These are phyloP conservation scores for Aeoliscus strigatus DNA, from an alignment of 2,797 vertebrate species.

Conservation along the genomic window DNA sequence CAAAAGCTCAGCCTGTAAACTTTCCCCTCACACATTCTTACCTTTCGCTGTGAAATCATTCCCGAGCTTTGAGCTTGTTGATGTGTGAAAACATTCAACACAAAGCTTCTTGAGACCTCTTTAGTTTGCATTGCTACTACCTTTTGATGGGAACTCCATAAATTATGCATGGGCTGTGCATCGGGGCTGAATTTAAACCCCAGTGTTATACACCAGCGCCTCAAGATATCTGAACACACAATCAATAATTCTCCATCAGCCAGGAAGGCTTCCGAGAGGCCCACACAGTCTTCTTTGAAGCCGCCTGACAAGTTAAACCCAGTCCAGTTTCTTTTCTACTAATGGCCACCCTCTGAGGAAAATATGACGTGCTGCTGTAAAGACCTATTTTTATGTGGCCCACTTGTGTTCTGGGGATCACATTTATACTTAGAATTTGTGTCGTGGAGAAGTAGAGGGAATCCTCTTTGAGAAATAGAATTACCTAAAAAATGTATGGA, in stretches of 20 bases:
- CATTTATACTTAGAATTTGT: slow-evolving; percentile 34
- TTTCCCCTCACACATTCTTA: slow-evolving; percentile 36
- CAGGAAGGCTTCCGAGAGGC: slow-evolving; percentile 63
- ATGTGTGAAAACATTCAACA: slow-evolving; percentile 73
- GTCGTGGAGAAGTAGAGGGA: slow-evolving; percentile 12
- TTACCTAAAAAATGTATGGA: no score
- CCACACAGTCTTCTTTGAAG: slow-evolving; percentile 75
- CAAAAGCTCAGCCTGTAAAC: slow-evolving; percentile 24
- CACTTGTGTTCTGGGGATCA: slow-evolving; percentile 43
- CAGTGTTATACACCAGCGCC: slow-evolving; percentile 73
- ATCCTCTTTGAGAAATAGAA: slow-evolving; percentile 49
- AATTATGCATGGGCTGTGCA: slow-evolving; percentile 75
- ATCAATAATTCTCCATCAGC: slow-evolving; percentile 79
- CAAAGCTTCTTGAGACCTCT: slow-evolving; percentile 68
- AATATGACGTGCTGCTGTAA: slow-evolving; percentile 50
- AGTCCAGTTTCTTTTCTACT: slow-evolving; percentile 66
- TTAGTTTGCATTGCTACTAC: slow-evolving; percentile 67
- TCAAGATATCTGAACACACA: slow-evolving; percentile 77
- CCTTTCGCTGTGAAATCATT: slow-evolving; percentile 48
- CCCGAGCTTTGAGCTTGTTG: slow-evolving; percentile 59
- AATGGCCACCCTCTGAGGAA: slow-evolving; percentile 65
- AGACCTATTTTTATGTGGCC: slow-evolving; percentile 54
- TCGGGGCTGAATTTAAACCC: slow-evolving; percentile 73
- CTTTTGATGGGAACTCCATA: slow-evolving; percentile 76
- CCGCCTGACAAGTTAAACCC: slow-evolving; percentile 75